Evolutionary conservation across 2,797 vertebrate genomes (phyloP), one percentile per base, ranked within the genome.

Genomic region (Darevskia mixta): DNA sequence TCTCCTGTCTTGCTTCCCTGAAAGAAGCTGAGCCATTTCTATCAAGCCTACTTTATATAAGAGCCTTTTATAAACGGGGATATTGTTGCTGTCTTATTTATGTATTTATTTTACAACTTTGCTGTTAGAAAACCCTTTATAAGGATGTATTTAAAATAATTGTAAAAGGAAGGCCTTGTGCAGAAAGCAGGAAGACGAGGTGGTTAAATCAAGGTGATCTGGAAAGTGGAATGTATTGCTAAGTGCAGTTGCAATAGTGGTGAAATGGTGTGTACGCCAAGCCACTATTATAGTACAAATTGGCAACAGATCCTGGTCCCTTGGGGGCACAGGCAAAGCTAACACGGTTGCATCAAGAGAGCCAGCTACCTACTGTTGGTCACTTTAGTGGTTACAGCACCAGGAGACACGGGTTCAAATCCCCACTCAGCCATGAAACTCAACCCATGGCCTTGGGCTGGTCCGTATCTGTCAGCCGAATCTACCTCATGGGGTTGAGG

Each of bases 321-420:
- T 73, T 73, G 89, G 93, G 89, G 92, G 91, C 35, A 25, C 67
- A 6, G 11, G 38, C 27, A 32, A 81, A 25, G 71, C 13, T 38
- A 4, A 93, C 94, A 93, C 92, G 75, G 92, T 89, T 95, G 93
- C 91, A 93, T 95, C 88, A 95, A 93, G 92, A 93, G 20, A 79
- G 8, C 76, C 49, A 67, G 72, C 82, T 80, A 43, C n/a, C 84
- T 75, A 73, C 38, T 80, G 80, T 23, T 69, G 29, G 2, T 61
- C 41, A 79, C 69, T 38, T 71, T 29, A 7, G 69, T 78, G 75
- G 77, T 1, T 82, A 43, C 73, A 86, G 11, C n/a, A 20, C 29
- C 32, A 75, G 32, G n/a, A 80, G 77, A 11, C 18, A 3, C 64
- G 55, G 78, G 35, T n/a, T 86, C 66, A 86, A 71, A 80, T 20